Evolutionary conservation across 2,888 invertebrate species (phyloP), one percentile per base, ranked within the genome.

Genomic region (Anarsia innoxiella): DNA sequence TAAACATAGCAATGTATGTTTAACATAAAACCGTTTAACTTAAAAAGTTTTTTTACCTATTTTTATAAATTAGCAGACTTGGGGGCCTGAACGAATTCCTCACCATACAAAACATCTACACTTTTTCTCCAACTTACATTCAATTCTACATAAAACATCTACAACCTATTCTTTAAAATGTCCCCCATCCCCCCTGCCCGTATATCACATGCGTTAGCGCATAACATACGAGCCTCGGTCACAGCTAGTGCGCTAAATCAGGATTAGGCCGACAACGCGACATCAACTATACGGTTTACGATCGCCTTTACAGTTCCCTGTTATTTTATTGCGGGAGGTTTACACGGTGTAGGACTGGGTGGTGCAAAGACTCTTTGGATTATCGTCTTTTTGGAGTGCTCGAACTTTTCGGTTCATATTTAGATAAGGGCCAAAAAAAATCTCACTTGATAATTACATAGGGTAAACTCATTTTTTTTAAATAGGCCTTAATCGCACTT

Each of bases 171-270:
- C 19, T 5, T 19, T 19, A 19, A 3, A 19, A n/a, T 19, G 19
- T 19, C 8, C 19, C 3, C 19, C 4, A 5, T 19, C 8, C 8
- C 19, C 4, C 1, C 12, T 3, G 15, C 3, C 62, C 38, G 61
- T 71, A 59, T 67, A 67, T 69, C 44, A 2, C 25, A 37, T 51
- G 46, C 49, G 63, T 68, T 72, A 66, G 61, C 63, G 68, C 53
- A 61, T 74, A 76, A 77, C 70, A 59, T 75, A 79, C 67, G 62
- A 54, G 45, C 59, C 49, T 42, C 59, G 63, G 62, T 59, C 59
- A 58, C 66, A 59, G 63, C 64, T 56, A 63, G 60, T 56, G 52
- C 66, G 74, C 74, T 83, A 83, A 80, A 84, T 84, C 83, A 83
- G 82, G 80, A 78, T 84, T 83, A 84, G 73, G 56, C 46, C 48